Evolutionary conservation across 1,140 invertebrate genomes (phyloP), one percentile per base, ranked within the genome.

Genomic region (Colletes gigas): DNA sequence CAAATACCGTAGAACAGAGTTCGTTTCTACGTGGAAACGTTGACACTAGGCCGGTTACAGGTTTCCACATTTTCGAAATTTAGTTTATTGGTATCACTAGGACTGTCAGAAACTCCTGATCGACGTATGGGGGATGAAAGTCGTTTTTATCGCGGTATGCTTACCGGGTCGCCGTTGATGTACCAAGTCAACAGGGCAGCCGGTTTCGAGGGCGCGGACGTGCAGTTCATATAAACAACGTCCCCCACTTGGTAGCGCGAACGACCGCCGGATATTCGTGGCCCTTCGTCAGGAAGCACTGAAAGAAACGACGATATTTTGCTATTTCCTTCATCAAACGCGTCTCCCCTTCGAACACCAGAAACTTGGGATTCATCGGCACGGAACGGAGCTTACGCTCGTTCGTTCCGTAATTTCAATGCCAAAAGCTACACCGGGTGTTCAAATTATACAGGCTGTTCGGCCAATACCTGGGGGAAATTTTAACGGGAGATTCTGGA

Each of bases 181-280:
- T 96, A 97, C 97, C 97, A 98, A 57, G 95, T 95, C 47, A 98
- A 94, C 81, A 96, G 95, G 14, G 97, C 97, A 0, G 97, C 96
- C 0, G 97, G 97, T 88, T 97, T 96, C 14, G 97, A 98, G 83
- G 95, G 94, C 15, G 96, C 96, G 15, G 97, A 97, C 15, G 97
- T 97, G 92, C 97, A 98, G 91, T 97, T 97, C 17, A 98, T 96
- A 30, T 95, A 94, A 15, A 98, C 96, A 12, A 94, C 93, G 86
- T 98, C 97, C 4, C 97, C 97, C 17, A 97, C 95, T 86, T 97
- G 96, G 93, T 98, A 98, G 55, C 96, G 95, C 0, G 96, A 94
- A 73, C 95, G 94, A 30, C 97, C 97, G 1, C 97, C 97, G 2
- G 95, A 95, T 89, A 98, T 98, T 80, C 95, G 95, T 8, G 97